Evolutionary conservation across 2,113 vertebrate genomes (phyloP).

Genomic region (Eira barbara): DNA sequence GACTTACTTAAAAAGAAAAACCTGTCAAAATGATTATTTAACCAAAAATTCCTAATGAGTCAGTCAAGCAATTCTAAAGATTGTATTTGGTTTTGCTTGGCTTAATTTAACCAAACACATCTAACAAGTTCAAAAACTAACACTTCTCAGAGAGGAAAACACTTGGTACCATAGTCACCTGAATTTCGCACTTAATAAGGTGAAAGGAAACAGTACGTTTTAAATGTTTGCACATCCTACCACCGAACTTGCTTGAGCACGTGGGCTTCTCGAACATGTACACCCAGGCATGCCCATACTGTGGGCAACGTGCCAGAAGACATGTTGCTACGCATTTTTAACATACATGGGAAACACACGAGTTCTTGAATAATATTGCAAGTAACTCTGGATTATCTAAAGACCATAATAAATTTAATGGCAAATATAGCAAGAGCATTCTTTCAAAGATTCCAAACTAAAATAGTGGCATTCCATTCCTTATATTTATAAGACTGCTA

Average conservation of each 20-base stretch:
- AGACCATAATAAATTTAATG: neutral
- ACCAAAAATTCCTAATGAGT: neutral
- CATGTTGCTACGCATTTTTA: neutral
- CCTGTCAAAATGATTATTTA: neutral
- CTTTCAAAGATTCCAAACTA: neutral
- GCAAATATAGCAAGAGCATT: neutral
- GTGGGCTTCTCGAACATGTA: accelerated
- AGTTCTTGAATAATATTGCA: neutral
- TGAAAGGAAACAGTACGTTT: neutral
- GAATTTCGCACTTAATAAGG: neutral
- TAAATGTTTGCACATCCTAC: neutral
- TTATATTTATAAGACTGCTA: neutral
- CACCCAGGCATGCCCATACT: neutral
- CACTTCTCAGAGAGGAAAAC: neutral
- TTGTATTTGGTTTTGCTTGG: neutral
- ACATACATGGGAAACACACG: neutral
- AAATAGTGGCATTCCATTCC: neutral
- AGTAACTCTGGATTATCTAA: neutral
- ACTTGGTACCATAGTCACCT: neutral
- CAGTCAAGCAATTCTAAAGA: neutral
- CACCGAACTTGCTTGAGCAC: accelerated
- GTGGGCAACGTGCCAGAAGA: neutral
- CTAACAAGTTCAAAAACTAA: neutral
- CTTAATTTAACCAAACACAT: neutral
- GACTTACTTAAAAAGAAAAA: neutral